phyloP scores from a whole-genome alignment of 2,888 invertebrate species.

The Clunio marinus region DNA sequence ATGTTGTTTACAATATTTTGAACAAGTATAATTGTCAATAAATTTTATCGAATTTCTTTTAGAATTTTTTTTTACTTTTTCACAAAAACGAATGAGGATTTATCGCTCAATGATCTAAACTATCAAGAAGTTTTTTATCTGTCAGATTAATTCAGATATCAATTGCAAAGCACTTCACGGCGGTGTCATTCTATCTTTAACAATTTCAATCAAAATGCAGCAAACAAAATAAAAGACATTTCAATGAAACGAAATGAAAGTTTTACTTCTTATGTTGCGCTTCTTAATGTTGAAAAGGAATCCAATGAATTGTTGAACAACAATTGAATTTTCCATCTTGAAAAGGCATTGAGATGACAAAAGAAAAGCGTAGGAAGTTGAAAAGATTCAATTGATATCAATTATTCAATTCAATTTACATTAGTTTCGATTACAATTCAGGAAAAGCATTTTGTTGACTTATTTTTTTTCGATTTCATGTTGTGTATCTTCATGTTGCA shows the following conservation, averaged over 20 bases:
- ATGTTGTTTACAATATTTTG: no score
- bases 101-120: no score
- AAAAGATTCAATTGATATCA: slow-evolving; percentile 32
- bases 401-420: slow-evolving; percentile 39
- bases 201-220: not conserved
- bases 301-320: not conserved
- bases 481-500: not conserved
- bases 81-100: no score
- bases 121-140: no score
- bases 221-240: not conserved
- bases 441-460: no score
- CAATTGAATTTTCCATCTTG: slow-evolving; percentile 25
- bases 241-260: not conserved
- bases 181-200: no score
- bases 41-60: no score
- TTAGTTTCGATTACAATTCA: slow-evolving; percentile 37
- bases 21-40: no score
- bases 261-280: not conserved
- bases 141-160: no score
- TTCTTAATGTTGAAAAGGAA: not conserved
- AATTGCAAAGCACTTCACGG: no score
- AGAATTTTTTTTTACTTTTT: no score
- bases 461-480: not conserved
- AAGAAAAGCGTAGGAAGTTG: not conserved
- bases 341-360: slow-evolving; percentile 4